These are phyloP conservation scores for Colinus virginianus DNA, from an alignment of 2,113 vertebrate species.

Conservation along the genomic window DNA sequence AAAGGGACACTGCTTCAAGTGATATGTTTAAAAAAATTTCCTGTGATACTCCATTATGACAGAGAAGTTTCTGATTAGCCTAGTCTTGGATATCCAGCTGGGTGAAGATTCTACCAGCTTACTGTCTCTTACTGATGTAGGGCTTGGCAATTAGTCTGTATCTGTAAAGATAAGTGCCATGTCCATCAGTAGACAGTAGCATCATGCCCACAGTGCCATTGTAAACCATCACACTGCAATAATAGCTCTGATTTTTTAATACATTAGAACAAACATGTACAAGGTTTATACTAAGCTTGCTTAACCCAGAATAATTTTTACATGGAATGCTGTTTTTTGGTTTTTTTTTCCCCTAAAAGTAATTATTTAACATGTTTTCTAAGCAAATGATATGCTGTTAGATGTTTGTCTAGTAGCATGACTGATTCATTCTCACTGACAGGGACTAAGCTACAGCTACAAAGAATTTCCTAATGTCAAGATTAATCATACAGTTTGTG, in stretches of 20 bases:
- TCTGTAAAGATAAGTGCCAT: neutral
- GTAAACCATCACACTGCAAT: neutral
- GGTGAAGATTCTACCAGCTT: neutral
- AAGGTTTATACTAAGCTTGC: neutral
- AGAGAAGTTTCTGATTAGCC: neutral
- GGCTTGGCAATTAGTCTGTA: neutral
- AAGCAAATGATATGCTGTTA: neutral
- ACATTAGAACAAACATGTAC: too few species aligned
- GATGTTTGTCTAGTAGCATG: neutral
- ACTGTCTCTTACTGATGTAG: neutral
- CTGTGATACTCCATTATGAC: neutral
- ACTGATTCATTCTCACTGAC: neutral
- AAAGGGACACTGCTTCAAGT: neutral
- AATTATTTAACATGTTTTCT: neutral
- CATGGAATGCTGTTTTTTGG: neutral
- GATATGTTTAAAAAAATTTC: neutral
- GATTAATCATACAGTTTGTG: accelerated
- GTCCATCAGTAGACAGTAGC: neutral
- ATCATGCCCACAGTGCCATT: accelerated
- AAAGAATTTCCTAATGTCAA: neutral
- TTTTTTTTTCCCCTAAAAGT: neutral
- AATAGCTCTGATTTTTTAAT: neutral
- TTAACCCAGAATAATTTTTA: neutral
- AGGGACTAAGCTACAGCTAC: neutral
- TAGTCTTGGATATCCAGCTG: neutral